Base-by-base conservation (phyloP, 2,797 vertebrate species). In the Pseudotriccus pelzelni region DNA sequence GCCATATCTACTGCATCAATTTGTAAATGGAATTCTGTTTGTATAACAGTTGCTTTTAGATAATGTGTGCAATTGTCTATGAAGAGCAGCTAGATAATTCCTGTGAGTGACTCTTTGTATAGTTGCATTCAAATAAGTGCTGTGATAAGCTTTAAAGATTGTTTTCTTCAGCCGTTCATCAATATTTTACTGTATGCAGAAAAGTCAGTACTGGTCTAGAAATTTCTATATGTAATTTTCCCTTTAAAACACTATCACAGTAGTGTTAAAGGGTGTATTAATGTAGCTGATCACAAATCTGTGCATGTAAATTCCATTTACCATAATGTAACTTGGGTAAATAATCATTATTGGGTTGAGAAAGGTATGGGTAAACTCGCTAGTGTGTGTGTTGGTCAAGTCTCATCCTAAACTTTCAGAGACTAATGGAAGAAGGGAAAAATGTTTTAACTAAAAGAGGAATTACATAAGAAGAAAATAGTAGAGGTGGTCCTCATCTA, bases 61-160 rank as follows among this genome's bases (percentile, higher is more conserved):
- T 96, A 97, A 97, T 96, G 84, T 94, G 94, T 86, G 91, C 92
- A 97, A 96, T 97, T 97, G 94, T 87, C 95, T 97, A 93, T 97
- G 93, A 97, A 98, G 87, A 97, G 58, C 78, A 90, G 34, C 83
- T 80, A 93, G 81, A 95, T 95, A 90, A 94, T 97, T 95, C 93
- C 83, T 93, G 23, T 74, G 80, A 94, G 81, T 56, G 79, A 82
- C 87, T 92, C 16, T 41, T 96, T 96, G 91, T 92, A 74, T 91
- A 83, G 83, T 94, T 95, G 79, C 78, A 85, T 96, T 97, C 87
- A 97, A 95, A 81, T 85, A 97, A 84, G 73, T 58, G 81, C 67
- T 55, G 62, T 89, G 95, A 94, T 88, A 96, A 75, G 56, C 68
- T 50, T 91, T 95, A 96, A 92, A 93, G 44, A 74, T 93, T 95